Conservation (phyloP, 2,797 vertebrate species). For the Zonotrichia albicollis region DNA sequence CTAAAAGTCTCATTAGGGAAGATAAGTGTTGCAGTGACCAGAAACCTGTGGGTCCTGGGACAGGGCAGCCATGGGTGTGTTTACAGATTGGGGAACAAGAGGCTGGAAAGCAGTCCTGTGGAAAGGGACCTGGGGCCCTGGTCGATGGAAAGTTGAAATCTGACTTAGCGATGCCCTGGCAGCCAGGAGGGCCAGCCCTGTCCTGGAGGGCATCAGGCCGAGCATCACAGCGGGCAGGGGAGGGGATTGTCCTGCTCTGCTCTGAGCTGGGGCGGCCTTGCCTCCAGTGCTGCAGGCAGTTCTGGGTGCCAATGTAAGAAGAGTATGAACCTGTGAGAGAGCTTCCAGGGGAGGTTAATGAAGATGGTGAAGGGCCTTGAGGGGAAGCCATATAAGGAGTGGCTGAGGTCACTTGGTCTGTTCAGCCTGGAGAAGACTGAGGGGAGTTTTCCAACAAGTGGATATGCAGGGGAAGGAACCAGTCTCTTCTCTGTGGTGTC, state of each 20-base stretch:
- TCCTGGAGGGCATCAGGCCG: not conserved
- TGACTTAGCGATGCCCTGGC: not conserved
- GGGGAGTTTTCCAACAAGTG: not conserved
- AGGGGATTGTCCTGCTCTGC: not conserved
- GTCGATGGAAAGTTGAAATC: rapidly evolving
- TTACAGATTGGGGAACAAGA: not conserved
- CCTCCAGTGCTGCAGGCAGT: not conserved
- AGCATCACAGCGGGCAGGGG: not conserved
- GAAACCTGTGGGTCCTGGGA: not conserved
- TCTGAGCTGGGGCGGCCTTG: rapidly evolving
- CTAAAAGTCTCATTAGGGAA: not conserved
- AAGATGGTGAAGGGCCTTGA: not conserved
- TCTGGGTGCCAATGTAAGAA: not conserved
- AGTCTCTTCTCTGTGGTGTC: not conserved
- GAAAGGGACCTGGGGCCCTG: not conserved
- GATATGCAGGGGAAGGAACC: not conserved
- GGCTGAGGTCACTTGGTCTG: not conserved
- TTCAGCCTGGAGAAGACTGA: not conserved
- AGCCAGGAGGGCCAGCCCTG: not conserved
- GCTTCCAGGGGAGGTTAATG: not conserved
- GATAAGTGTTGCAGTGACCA: not conserved
- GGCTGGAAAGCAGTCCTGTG: not conserved
- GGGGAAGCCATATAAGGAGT: rapidly evolving
- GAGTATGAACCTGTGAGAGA: not conserved
- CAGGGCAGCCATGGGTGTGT: not conserved